Evolutionary conservation across 2,113 vertebrate genomes (phyloP), one percentile per base, ranked within the genome.

Genomic region (Brachyhypopomus occidentalis): DNA sequence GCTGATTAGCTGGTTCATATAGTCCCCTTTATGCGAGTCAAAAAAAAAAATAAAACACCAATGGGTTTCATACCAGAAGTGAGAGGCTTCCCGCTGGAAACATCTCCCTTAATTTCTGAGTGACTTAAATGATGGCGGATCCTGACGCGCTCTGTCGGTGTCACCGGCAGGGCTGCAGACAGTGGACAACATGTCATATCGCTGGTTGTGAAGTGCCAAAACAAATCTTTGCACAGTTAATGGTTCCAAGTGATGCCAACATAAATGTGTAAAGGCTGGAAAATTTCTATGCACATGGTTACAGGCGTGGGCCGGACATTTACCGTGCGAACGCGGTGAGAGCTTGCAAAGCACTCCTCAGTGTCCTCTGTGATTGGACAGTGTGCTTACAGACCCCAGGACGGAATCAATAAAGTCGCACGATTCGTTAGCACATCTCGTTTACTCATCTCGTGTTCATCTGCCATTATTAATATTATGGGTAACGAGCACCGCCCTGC

Each of bases 401-500:
- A 63, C 52, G 20, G 60, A 75, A 30, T 30, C 30, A 3, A 30
- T 30, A 30, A 38, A 23, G 17, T 60, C 52, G 59, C 17, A 4
- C 36, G 25, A 70, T 58, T 52, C 20, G 20, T 58, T 38, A 41
- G 30, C 75, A 5, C 17, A 30, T 30, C 62, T 60, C 30, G 36
- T 75, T 60, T 48, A 22, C 56, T n/a, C 22, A 30, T 45, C 23
- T 64, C 30, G 72, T 16, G 48, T 60, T 74, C 41, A 25, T 56
- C n/a, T 58, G 48, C 48, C 22, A 74, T 48, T 69, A 75, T 56
- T 45, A 48, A 7, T 1, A 22, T 58, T 27, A 66, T 78, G 64
- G 67, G 41, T 75, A 75, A 59, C 14, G 36, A 59, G 22, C 72
- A 69, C 63, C n/a, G 22, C 45, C 6, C 79, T 14, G 22, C 63